Evolutionary conservation across 2,888 invertebrate species (phyloP), one percentile per base, ranked within the genome.

Genomic region (Perizoma flavofasciatum): DNA sequence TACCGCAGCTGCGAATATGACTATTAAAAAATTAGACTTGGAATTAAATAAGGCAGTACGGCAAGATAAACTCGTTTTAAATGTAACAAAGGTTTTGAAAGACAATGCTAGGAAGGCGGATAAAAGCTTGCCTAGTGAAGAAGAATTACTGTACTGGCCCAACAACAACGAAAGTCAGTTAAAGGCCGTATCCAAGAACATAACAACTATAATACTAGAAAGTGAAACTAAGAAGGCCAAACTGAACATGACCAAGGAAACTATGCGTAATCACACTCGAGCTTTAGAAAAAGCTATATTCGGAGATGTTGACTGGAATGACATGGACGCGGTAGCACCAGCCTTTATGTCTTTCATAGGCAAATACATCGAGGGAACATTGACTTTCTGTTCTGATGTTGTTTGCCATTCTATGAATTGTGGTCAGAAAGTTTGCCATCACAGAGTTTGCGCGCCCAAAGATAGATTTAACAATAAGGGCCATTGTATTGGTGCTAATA

Each of bases 351-450:
- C 89, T 7, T 89, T 89, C 63, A 79, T 90, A 6, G 92, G 92
- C 8, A 92, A 92, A 82, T 88, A 92, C 66, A 78, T 88, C n/a
- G 80, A 70, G 57, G 91, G 91, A 22, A 73, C 83, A 50, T 70
- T 92, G 67, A 89, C 91, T 44, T 86, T 91, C 65, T 92, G 91
- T 65, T 89, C 91, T 4, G 73, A 85, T 56, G 79, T 65, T 49
- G 69, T 80, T 65, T 92, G 91, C 59, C 88, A 88, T 69, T 92
- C 92, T 35, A 86, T 91, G 82, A 89, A 89, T 69, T 92, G 92
- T 65, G 75, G 69, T 7, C 74, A 86, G 44, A 88, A 89, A 72
- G 73, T 66, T 8, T 92, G 91, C 63, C 59, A 82, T 1, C 85
- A 89, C 61, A 85, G 91, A 78, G 78, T 76, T 57, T 92, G 91